Conservation (phyloP, 1,140 invertebrate species). For the Meloidogyne chitwoodi region DNA sequence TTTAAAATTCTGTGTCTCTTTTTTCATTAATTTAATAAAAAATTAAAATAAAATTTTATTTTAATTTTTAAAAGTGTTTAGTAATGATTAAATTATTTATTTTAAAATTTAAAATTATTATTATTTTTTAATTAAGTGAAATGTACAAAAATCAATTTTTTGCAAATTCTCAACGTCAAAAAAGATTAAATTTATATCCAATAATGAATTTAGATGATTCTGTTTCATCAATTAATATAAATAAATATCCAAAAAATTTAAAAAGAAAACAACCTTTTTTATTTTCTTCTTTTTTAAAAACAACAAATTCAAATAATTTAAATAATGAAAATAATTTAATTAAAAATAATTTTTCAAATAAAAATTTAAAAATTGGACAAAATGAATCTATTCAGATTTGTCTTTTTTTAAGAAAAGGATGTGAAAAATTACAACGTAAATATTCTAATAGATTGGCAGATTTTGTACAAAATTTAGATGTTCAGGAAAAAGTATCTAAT, state of each 20-base stretch:
- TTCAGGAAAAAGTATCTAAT: conserved; percentile 5
- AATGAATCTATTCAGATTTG: conserved; percentile 11
- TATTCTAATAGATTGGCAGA: background rate
- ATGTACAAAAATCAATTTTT: background rate
- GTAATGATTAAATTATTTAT: too few relatives aligned
- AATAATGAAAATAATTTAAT: background rate
- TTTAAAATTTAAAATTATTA: background rate
- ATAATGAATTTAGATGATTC: background rate
- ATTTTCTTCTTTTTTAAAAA: background rate
- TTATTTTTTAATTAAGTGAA: background rate
- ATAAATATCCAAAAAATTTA: background rate
- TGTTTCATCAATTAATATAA: background rate
- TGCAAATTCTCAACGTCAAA: background rate
- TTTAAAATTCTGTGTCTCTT: too few relatives aligned
- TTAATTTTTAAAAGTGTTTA: too few relatives aligned
- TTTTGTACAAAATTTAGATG: conserved; percentile 3
- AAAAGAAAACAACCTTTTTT: background rate
- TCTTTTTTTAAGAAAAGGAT: conserved; percentile 4
- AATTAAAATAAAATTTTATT: too few relatives aligned
- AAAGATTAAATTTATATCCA: background rate
- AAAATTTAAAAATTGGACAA: background rate
- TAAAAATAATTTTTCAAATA: background rate
- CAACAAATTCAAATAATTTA: background rate
- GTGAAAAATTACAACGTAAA: conserved; percentile 1
- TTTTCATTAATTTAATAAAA: too few relatives aligned